Evolutionary conservation across 1,140 invertebrate genomes (phyloP).

Genomic region (Drosophila pectinifera): DNA sequence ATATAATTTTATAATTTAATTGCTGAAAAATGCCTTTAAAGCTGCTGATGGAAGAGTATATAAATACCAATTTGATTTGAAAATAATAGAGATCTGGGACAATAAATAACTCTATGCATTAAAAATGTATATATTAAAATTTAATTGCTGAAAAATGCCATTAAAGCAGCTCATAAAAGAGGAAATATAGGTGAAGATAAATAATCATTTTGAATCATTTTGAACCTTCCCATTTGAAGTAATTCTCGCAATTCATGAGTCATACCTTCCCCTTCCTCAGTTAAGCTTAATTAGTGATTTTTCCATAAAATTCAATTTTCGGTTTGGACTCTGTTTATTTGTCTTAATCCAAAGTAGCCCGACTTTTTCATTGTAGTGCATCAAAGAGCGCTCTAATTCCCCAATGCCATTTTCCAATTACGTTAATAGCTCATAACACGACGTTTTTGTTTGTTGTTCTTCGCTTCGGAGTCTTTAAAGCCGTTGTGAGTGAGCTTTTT

Average conservation of each 20-base stretch:
- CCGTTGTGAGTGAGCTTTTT: slow-evolving; percentile 26
- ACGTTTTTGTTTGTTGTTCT: slow-evolving; percentile 78
- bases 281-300: slow-evolving; percentile 1
- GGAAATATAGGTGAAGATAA: no score
- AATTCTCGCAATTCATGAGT: neutral
- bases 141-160: no score
- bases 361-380: slow-evolving; percentile 46
- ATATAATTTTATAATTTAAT: no score
- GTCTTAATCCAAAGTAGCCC: slow-evolving; percentile 13
- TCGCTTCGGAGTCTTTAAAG: slow-evolving; percentile 48
- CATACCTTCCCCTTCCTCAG: neutral
- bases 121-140: no score
- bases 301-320: slow-evolving; percentile 23
- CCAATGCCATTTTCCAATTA: slow-evolving; percentile 75
- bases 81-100: no score
- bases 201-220: no score
- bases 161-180: no score
- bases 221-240: no score
- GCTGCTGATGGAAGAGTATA: no score
- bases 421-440: slow-evolving; percentile 79
- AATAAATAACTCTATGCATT: no score
- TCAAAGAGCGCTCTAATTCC: slow-evolving; percentile 52
- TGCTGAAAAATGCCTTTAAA: no score
- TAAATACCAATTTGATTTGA: no score
- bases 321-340: slow-evolving; percentile 18